These are phyloP conservation scores for Aphidius gifuensis DNA, from an alignment of 1,140 invertebrate species.

Conservation along the genomic window DNA sequence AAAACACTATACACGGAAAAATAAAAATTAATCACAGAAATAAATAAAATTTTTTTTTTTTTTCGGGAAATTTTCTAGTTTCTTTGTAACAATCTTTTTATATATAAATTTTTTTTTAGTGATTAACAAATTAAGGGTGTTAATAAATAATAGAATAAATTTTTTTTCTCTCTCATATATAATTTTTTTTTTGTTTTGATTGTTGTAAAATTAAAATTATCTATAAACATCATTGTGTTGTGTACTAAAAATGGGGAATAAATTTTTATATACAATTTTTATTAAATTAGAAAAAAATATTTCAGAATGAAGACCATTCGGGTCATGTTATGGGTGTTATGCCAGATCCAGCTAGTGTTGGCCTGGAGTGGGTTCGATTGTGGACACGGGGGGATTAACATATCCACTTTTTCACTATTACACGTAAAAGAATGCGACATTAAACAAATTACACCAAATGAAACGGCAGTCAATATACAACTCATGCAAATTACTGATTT, in stretches of 20 bases:
- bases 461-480: slow-evolving; percentile 10
- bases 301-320: not conserved
- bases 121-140: too few species aligned
- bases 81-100: too few species aligned
- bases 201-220: not conserved
- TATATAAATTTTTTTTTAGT: too few species aligned
- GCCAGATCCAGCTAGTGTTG: not conserved
- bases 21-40: too few species aligned
- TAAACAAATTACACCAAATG: not conserved
- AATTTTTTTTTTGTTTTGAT: too few species aligned
- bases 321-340: not conserved
- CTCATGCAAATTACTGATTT: slow-evolving; percentile 13
- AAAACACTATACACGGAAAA: too few species aligned
- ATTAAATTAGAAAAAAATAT: slow-evolving; percentile 3
- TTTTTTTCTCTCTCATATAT: too few species aligned
- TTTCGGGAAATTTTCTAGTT: too few species aligned
- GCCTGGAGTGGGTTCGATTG: not conserved
- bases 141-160: too few species aligned
- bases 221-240: not conserved
- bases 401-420: slow-evolving; percentile 3
- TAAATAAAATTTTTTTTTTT: too few species aligned
- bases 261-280: slow-evolving; percentile 11
- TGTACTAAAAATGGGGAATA: slow-evolving; percentile 5
- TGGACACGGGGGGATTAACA: not conserved
- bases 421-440: slow-evolving; percentile 10